Evolutionary conservation across 2,888 invertebrate genomes (phyloP), one percentile per base, ranked within the genome.

Genomic region (Cryptus viduatorius): DNA sequence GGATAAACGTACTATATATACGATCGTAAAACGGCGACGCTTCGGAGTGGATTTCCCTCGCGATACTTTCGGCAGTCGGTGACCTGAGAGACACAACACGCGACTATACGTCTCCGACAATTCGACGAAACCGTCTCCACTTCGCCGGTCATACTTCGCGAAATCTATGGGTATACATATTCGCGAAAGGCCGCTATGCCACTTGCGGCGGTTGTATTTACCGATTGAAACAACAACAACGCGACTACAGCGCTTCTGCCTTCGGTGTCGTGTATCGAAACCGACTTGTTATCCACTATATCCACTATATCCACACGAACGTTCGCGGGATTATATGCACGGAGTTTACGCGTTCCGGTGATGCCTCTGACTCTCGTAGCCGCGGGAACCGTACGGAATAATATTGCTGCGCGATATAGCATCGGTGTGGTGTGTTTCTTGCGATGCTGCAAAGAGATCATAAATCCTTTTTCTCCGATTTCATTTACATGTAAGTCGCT

Each of bases 1-100:
- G 64, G 69, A 65, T 79, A 84, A 86, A 82, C 77, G 37, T 37
- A 37, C 5, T 37, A 37, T 37, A 37, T 37, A 37, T 37, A 83
- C 75, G 82, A 84, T 87, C 89, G 89, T 89, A 89, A 89, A 88
- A 86, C 71, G 82, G 79, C 79, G 85, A 67, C 78, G 44, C 61
- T 44, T 50, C 72, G 42, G 75, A 87, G 86, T 86, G 84, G 85
- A 87, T 87, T 87, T 86, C 81, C 73, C 80, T 76, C 82, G 79
- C 77, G 84, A 87, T 85, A 44, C 56, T 72, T 78, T 56, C 79
- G 61, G 46, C 69, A 87, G 86, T 83, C 86, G 79, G 73, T 76
- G 71, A 79, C 46, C 79, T 46, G 72, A 24, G 53, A 65, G 64
- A 42, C 44, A n/a, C 16, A 31, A 71, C 79, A 16, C 14, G 65